Conservation (phyloP, 2,797 vertebrate species). For the Centroberyx gerrardi region DNA sequence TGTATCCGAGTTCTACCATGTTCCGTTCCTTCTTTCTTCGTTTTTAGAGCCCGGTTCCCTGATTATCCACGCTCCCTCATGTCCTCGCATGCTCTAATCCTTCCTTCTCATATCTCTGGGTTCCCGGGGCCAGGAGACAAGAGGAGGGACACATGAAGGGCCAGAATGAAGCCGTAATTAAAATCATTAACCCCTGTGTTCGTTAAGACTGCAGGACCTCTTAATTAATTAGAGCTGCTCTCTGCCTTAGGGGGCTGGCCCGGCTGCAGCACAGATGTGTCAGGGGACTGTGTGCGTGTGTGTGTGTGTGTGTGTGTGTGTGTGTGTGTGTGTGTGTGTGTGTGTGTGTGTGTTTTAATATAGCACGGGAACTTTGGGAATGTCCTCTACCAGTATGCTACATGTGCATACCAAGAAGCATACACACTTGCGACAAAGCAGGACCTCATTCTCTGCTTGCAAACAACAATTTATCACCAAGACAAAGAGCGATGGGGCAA, state of each 20-base stretch:
- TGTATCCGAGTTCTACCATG: too few species aligned
- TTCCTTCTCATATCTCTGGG: constrained; percentile 24
- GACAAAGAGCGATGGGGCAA: constrained; percentile 24
- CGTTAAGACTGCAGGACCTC: constrained; percentile 49
- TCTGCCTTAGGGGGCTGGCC: constrained; percentile 20
- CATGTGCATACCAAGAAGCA: background rate
- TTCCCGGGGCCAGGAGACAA: constrained; percentile 13
- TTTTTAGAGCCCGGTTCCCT: constrained; percentile 5
- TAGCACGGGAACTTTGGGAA: constrained; percentile 20
- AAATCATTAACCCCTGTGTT: constrained; percentile 48
- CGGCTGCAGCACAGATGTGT: background rate
- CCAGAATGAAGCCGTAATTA: constrained; percentile 52
- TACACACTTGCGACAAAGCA: constrained; percentile 15
- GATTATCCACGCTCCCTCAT: background rate
- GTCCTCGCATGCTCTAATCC: constrained; percentile 19
- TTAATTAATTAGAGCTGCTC: constrained; percentile 60
- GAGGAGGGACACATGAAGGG: constrained; percentile 5
- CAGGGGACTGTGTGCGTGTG: constrained; percentile 23
- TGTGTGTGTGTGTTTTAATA: constrained; percentile 15
- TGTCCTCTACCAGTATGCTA: background rate
- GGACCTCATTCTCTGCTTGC: constrained; percentile 25
- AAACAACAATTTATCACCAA: constrained; percentile 53
- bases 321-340: constrained; percentile 6
- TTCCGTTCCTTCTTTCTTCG: background rate
- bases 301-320: constrained; percentile 22